Evolutionary conservation across 2,113 vertebrate genomes (phyloP).

Genomic region (Caranx ignobilis): DNA sequence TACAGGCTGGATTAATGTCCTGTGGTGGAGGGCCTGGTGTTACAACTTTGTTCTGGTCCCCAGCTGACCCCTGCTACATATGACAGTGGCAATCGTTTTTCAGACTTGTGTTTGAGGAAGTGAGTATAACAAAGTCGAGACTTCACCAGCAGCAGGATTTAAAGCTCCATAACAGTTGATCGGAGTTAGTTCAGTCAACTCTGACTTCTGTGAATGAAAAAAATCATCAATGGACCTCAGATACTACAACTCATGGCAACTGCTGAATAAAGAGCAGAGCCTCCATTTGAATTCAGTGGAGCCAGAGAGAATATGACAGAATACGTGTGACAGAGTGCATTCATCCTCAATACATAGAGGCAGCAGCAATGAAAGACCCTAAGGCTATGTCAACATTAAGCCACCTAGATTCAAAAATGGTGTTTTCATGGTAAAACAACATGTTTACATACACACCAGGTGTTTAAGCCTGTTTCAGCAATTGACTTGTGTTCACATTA

Average conservation of each 20-base stretch:
- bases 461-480: not conserved
- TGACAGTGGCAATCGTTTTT: not conserved
- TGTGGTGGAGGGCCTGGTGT: not conserved
- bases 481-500: no score
- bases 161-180: not conserved
- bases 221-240: not conserved
- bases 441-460: not conserved
- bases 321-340: not conserved
- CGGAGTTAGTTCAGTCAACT: not conserved
- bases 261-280: not conserved
- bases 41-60: not conserved
- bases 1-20: not conserved
- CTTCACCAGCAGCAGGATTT: no score
- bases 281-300: not conserved
- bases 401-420: not conserved
- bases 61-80: not conserved
- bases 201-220: not conserved
- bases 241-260: not conserved
- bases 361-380: not conserved
- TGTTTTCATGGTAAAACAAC: not conserved
- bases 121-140: not conserved
- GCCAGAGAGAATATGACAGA: not conserved
- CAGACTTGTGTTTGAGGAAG: not conserved
- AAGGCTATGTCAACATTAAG: not conserved
- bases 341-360: no score